These are phyloP conservation scores for Beaufortia kweichowensis DNA, from an alignment of 2,113 vertebrate genomes.

Conservation along the genomic window DNA sequence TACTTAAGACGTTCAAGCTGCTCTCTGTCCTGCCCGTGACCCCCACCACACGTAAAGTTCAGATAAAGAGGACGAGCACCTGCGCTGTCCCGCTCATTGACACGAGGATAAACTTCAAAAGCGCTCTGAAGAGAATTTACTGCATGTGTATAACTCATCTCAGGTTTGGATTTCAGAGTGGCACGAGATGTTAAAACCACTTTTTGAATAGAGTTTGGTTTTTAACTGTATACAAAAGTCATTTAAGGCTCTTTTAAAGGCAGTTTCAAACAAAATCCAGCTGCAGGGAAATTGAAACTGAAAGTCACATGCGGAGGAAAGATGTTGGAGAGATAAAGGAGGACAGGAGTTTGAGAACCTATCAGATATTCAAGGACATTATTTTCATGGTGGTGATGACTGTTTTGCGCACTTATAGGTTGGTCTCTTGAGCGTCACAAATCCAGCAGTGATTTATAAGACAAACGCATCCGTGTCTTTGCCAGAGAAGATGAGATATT, in stretches of 20 bases:
- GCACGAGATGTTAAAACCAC: slow-evolving; percentile 5
- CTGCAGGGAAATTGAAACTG: background rate
- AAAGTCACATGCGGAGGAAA: slow-evolving; percentile 13
- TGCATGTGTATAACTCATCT: slow-evolving; percentile 21
- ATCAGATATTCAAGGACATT: background rate
- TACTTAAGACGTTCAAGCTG: slow-evolving; percentile 43
- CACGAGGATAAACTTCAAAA: slow-evolving; percentile 29
- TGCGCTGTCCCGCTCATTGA: slow-evolving; percentile 23
- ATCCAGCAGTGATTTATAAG: background rate
- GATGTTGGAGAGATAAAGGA: background rate
- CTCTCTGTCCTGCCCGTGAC: slow-evolving; percentile 26
- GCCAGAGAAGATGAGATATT: too few species aligned
- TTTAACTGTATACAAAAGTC: slow-evolving; percentile 1
- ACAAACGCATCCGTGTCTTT: too few species aligned
- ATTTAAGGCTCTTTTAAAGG: slow-evolving; percentile 2
- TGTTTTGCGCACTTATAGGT: background rate
- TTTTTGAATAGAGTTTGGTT: background rate
- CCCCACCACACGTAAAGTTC: slow-evolving; percentile 34
- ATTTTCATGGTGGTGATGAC: background rate
- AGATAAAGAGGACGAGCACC: slow-evolving; percentile 38
- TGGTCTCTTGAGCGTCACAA: background rate
- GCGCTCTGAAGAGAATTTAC: slow-evolving; percentile 13
- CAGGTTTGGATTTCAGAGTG: background rate
- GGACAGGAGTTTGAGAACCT: background rate
- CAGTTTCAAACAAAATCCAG: slow-evolving; percentile 7